These are phyloP conservation scores for human DNA, from an alignment of 2,113 vertebrate species.

Conservation along the genomic window DNA sequence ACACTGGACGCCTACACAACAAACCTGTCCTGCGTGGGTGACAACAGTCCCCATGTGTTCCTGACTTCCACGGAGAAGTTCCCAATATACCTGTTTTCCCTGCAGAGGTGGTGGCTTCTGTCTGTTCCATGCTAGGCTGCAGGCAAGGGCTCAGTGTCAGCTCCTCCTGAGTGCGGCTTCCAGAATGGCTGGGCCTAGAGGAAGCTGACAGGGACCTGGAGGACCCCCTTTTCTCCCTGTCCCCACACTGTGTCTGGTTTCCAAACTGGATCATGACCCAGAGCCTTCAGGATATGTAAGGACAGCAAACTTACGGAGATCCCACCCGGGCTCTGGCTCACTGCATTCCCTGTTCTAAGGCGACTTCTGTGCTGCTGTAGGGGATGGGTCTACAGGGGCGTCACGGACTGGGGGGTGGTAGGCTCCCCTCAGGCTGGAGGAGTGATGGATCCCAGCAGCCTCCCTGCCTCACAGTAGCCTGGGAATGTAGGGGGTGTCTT, in stretches of 20 bases:
- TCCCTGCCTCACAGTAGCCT: neutral
- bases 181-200: neutral
- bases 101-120: neutral
- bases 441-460: neutral
- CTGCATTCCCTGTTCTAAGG: neutral
- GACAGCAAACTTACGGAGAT: neutral
- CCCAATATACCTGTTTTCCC: neutral
- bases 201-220: neutral
- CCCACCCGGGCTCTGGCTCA: neutral
- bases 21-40: neutral
- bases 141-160: neutral
- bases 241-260: neutral
- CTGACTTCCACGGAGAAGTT: neutral
- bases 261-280: neutral
- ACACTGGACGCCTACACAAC: neutral
- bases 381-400: neutral
- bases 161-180: neutral
- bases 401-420: neutral
- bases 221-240: neutral
- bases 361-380: neutral
- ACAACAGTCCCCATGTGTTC: neutral
- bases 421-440: neutral
- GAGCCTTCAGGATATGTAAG: neutral
- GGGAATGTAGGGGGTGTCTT: neutral
- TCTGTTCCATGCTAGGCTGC: too few species aligned